A percentile compares a stretch with the other conserved stretches of the same genome.
phyloP scores from a whole-genome alignment of 2,888 invertebrate species.

The Caenorhabditis plicata region DNA sequence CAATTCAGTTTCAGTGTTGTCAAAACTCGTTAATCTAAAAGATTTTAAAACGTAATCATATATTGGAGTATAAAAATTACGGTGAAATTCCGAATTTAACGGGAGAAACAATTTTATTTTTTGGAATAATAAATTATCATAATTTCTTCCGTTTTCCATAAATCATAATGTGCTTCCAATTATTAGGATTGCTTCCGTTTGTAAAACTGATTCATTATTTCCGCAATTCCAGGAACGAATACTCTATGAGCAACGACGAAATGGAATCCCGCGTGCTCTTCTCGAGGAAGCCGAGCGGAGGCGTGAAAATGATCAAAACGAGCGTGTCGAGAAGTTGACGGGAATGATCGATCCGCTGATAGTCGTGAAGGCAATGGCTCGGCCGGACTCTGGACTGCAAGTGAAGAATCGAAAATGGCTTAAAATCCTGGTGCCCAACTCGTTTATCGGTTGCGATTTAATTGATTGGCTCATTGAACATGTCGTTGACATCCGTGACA shows the following conservation, averaged over 20 bases:
- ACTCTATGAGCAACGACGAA: slow-evolving; percentile 45
- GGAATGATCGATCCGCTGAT: slow-evolving; percentile 34
- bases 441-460: slow-evolving; percentile 76
- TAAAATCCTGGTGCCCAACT: slow-evolving; percentile 96
- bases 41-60: too few species aligned
- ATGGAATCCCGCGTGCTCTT: slow-evolving; percentile 35
- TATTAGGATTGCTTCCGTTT: too few species aligned
- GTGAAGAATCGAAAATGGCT: slow-evolving; percentile 98
- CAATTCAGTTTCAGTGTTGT: too few species aligned
- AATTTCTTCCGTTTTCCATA: too few species aligned
- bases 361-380: slow-evolving; percentile 88
- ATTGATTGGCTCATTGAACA: slow-evolving; percentile 60
- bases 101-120: too few species aligned
- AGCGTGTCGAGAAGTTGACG: slow-evolving; percentile 23
- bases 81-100: too few species aligned
- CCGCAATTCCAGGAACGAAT: slow-evolving; percentile 21
- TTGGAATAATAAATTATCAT: too few species aligned
- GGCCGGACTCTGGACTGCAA: slow-evolving; percentile 91
- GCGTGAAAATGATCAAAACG: slow-evolving; percentile 40
- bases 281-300: slow-evolving; percentile 35
- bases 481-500: slow-evolving; percentile 50
- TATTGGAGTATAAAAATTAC: too few species aligned
- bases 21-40: too few species aligned
- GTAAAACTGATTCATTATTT: too few species aligned
- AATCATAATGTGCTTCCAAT: too few species aligned